Evolutionary conservation across 1,140 invertebrate species (phyloP).

Genomic region (Caenorhabditis tropicalis): DNA sequence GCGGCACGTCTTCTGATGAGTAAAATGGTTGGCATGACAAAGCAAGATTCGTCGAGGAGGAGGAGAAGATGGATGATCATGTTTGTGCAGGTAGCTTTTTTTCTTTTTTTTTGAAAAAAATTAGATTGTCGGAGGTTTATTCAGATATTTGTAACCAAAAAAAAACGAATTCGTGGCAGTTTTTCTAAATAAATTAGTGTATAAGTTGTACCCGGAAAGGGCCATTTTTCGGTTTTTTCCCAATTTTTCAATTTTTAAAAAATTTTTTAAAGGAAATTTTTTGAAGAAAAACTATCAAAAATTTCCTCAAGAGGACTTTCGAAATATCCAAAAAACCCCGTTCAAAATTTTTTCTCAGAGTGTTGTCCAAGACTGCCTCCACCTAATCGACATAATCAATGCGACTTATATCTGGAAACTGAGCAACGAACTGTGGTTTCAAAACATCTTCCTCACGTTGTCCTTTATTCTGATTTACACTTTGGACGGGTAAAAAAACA

Average conservation of each 20-base stretch:
- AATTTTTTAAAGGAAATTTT: no score
- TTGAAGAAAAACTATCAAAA: no score
- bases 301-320: no score
- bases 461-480: constrained; percentile 5
- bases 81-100: neutral
- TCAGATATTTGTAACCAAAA: no score
- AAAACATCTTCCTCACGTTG: neutral
- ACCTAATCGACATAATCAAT: constrained; percentile 8
- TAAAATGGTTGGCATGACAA: neutral
- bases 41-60: neutral
- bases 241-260: no score
- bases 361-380: neutral
- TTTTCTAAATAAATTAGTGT: no score
- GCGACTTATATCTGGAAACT: neutral
- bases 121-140: no score
- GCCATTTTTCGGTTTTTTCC: no score
- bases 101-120: neutral
- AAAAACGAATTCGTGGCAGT: no score
- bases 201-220: no score
- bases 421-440: neutral
- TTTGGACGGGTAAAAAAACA: constrained; percentile 15
- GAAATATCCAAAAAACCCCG: neutral
- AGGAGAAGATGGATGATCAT: constrained; percentile 2
- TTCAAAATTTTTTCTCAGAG: no score
- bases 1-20: neutral